Conservation (phyloP, 2,888 invertebrate species). For the Archips xylosteana region DNA sequence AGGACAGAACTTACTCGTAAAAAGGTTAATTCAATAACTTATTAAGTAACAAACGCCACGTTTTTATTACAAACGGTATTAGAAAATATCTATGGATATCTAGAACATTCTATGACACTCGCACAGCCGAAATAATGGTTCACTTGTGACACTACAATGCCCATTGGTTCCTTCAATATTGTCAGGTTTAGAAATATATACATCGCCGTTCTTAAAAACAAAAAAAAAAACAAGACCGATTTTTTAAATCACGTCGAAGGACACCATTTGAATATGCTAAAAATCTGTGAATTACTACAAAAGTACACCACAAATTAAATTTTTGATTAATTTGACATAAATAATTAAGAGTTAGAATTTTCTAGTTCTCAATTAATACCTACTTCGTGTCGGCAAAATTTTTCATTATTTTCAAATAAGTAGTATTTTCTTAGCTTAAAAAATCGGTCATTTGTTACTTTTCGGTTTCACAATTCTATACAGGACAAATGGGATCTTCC, state of each 20-base stretch:
- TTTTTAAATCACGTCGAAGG: background rate
- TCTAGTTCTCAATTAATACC: too few species aligned
- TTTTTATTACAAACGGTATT: conserved; percentile 31
- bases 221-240: background rate
- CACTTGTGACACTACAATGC: conserved; percentile 40
- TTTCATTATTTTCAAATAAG: too few species aligned
- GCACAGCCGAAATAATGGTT: conserved; percentile 59
- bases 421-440: too few species aligned
- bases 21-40: conserved; percentile 40
- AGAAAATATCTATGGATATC: conserved; percentile 46
- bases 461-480: too few species aligned
- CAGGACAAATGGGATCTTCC: too few species aligned
- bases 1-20: conserved; percentile 5
- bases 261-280: too few species aligned
- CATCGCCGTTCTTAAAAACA: conserved; percentile 20
- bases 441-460: too few species aligned
- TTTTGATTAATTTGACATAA: too few species aligned
- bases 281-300: too few species aligned
- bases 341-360: too few species aligned
- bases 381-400: too few species aligned
- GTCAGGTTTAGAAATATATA: conserved; percentile 36
- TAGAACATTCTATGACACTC: conserved; percentile 51
- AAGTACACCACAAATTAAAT: too few species aligned
- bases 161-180: conserved; percentile 41
- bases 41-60: conserved; percentile 46